Conservation (phyloP, 2,797 vertebrate species). For the Podargus strigoides region DNA sequence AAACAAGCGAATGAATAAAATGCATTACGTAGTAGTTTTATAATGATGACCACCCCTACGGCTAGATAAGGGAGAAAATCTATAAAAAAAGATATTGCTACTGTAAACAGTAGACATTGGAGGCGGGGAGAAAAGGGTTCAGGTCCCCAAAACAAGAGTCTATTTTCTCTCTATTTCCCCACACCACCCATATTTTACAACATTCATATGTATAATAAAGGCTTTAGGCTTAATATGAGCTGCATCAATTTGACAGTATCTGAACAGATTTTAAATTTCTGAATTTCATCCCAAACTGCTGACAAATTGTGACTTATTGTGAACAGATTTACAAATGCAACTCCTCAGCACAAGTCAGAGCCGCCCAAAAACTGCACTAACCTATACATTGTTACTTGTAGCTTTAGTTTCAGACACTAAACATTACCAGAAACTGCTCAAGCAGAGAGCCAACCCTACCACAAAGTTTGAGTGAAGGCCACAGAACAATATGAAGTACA, state of each 20-base stretch:
- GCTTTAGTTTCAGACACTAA: background rate
- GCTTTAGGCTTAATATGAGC: background rate
- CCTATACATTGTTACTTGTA: background rate
- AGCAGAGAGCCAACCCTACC: background rate
- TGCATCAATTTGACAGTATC: background rate
- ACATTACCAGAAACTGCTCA: background rate
- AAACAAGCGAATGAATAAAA: background rate
- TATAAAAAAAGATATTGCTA: background rate
- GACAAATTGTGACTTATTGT: background rate
- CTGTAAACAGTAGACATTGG: background rate
- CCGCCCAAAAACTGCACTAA: background rate
- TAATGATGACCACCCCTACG: background rate
- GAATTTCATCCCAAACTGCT: background rate
- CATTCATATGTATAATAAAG: background rate
- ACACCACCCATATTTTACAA: background rate
- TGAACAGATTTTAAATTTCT: background rate
- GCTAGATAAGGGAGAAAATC: background rate
- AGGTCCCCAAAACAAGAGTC: background rate
- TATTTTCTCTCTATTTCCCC: background rate
- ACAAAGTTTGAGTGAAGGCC: background rate
- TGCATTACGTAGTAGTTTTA: background rate
- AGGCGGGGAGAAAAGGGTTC: rapidly evolving
- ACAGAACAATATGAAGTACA: background rate
- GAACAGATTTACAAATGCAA: background rate
- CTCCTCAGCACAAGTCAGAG: background rate